These are phyloP conservation scores for Ptilodon capucinus DNA, from an alignment of 2,888 invertebrate species.

Conservation along the genomic window DNA sequence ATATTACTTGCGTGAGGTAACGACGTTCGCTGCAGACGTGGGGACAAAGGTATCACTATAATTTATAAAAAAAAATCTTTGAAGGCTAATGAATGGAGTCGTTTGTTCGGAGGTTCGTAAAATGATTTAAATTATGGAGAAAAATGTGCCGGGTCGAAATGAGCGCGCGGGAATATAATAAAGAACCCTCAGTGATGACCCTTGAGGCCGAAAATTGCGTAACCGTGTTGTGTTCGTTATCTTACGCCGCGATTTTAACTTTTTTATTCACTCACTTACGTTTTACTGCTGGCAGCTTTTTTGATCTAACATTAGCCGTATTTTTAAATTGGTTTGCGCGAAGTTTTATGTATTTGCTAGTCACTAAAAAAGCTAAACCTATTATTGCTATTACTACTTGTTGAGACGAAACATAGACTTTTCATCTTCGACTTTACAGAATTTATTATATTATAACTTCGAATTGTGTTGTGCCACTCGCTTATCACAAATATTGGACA, in stretches of 20 bases:
- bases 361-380: background rate
- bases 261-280: constrained; percentile 9
- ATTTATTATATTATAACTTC: too few species aligned
- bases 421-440: too few species aligned
- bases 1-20: constrained; percentile 46
- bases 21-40: constrained; percentile 49
- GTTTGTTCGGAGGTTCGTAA: constrained; percentile 49
- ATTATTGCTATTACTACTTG: too few species aligned
- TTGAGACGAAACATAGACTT: too few species aligned
- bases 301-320: constrained; percentile 12
- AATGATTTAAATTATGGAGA: constrained; percentile 52
- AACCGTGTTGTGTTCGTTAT: constrained; percentile 42
- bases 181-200: constrained; percentile 40
- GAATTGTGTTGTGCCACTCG: constrained; percentile 25
- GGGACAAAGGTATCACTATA: constrained; percentile 39
- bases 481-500: constrained; percentile 17
- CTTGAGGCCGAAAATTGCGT: constrained; percentile 49
- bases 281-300: constrained; percentile 8
- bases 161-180: constrained; percentile 40
- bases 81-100: constrained; percentile 45
- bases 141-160: constrained; percentile 26
- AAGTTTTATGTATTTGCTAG: background rate
- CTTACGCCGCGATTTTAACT: constrained; percentile 21
- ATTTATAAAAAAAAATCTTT: constrained; percentile 36
- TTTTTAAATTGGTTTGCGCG: background rate